Conservation (phyloP, 2,113 vertebrate species). For the Solenodon paradoxus region DNA sequence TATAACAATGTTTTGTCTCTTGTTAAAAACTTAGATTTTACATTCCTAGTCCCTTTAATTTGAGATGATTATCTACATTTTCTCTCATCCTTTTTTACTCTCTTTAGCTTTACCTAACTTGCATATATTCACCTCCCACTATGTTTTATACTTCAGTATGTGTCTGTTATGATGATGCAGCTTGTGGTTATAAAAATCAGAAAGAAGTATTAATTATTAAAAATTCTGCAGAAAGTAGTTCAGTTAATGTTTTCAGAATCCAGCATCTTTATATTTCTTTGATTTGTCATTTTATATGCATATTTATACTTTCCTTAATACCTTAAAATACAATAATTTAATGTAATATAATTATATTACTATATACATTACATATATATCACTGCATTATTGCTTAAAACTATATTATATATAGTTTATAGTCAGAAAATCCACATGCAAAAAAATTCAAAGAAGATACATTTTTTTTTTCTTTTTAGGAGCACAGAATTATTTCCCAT, state of each 20-base stretch:
- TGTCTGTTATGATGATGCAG: background rate
- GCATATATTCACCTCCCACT: background rate
- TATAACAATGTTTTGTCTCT: background rate
- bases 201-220: too few species aligned
- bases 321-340: background rate
- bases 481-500: background rate
- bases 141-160: background rate
- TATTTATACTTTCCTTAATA: background rate
- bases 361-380: too few species aligned
- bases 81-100: background rate
- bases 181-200: background rate
- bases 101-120: background rate
- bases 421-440: background rate
- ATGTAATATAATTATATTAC: too few species aligned
- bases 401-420: background rate
- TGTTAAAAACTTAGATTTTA: background rate
- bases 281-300: background rate
- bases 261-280: background rate
- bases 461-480: background rate
- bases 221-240: too few species aligned
- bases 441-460: too few species aligned
- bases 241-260: background rate
- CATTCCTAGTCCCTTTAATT: background rate
- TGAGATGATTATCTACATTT: constrained; percentile 1
- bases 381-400: too few species aligned